A percentile compares a stretch with the other conserved stretches of the same genome.
Conservation (phyloP, 1,140 invertebrate species). For the Paraescarpia echinospica region DNA sequence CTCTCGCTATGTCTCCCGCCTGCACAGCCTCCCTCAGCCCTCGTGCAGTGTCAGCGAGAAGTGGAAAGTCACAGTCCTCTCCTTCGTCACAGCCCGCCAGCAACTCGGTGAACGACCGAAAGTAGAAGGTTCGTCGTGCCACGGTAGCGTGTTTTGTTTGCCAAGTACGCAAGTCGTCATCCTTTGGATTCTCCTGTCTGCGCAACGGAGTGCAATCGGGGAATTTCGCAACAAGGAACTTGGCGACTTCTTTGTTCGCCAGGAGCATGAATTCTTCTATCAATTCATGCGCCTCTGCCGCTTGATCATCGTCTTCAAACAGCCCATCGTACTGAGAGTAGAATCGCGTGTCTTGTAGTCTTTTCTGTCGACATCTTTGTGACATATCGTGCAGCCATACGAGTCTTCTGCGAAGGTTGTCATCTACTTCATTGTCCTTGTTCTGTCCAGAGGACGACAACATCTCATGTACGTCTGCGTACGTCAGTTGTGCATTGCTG, state of each 20-base stretch:
- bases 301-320: slow-evolving; percentile 32
- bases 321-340: slow-evolving; percentile 36
- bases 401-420: slow-evolving; percentile 23
- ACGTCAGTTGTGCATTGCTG: neutral
- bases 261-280: slow-evolving; percentile 48
- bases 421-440: neutral
- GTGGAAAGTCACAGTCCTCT: neutral
- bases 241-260: slow-evolving; percentile 45
- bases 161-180: slow-evolving; percentile 39
- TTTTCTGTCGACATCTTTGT: slow-evolving; percentile 37
- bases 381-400: slow-evolving; percentile 33
- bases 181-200: slow-evolving; percentile 38
- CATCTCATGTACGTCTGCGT: neutral
- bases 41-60: neutral
- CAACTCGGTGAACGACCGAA: neutral
- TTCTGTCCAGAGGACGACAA: neutral
- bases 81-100: neutral
- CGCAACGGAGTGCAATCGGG: slow-evolving; percentile 40
- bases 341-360: slow-evolving; percentile 40
- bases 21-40: slow-evolving; percentile 3
- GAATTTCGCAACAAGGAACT: slow-evolving; percentile 37
- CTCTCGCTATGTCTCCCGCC: slow-evolving; percentile 3
- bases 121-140: slow-evolving; percentile 24
- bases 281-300: slow-evolving; percentile 41
- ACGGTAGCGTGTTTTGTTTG: slow-evolving; percentile 22